Conservation (phyloP, 2,888 invertebrate genomes). For the Osmoderma eremita region DNA sequence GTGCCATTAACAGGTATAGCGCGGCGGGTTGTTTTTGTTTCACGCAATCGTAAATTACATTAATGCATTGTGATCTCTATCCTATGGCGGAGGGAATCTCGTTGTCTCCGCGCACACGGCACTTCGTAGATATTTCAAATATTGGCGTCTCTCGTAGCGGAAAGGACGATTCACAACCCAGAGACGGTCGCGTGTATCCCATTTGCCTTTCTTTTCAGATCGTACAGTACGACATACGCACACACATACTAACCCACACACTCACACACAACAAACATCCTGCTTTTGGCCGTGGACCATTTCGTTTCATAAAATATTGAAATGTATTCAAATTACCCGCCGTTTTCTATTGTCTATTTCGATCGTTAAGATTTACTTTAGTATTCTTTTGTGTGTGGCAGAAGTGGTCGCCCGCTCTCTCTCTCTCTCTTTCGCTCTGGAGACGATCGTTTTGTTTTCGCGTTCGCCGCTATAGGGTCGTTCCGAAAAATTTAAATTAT, state of each 20-base stretch:
- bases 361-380: slow-evolving; percentile 38
- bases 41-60: slow-evolving; percentile 55
- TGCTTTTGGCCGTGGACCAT: slow-evolving; percentile 27
- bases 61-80: slow-evolving; percentile 56
- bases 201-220: not conserved
- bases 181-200: no score
- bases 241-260: not conserved
- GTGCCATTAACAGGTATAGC: slow-evolving; percentile 31
- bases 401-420: slow-evolving; percentile 23
- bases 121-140: slow-evolving; percentile 50
- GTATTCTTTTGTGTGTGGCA: slow-evolving; percentile 32
- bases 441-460: slow-evolving; percentile 21
- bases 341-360: slow-evolving; percentile 37
- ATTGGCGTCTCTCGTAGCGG: slow-evolving; percentile 52
- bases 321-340: slow-evolving; percentile 37
- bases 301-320: slow-evolving; percentile 37
- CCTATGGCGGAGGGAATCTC: slow-evolving; percentile 41
- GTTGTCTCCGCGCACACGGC: slow-evolving; percentile 5
- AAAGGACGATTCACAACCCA: slow-evolving; percentile 32
- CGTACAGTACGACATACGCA: slow-evolving; percentile 1
- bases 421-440: not conserved
- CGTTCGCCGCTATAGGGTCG: slow-evolving; percentile 7
- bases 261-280: not conserved
- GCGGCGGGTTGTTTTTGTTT: slow-evolving; percentile 31
- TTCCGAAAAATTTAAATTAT: slow-evolving; percentile 37